phyloP scores from a whole-genome alignment of 1,140 invertebrate species.

The Halesus radiatus region DNA sequence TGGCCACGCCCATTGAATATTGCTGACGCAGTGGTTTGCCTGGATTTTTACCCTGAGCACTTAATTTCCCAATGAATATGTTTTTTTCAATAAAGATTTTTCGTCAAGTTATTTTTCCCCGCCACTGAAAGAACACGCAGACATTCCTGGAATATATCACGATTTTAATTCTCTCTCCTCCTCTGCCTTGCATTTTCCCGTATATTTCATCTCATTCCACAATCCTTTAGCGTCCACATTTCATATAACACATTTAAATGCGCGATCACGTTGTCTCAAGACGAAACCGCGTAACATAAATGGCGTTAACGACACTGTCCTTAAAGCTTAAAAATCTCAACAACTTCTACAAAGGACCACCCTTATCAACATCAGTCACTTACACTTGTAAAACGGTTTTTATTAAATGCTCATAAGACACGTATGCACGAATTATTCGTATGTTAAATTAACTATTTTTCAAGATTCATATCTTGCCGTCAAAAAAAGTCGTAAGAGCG shows the following conservation, averaged over 20 bases:
- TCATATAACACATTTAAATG: constrained; percentile 45
- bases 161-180: neutral
- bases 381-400: neutral
- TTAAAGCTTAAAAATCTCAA: constrained; percentile 14
- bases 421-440: constrained; percentile 52
- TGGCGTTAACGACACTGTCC: constrained; percentile 19
- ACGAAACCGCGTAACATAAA: constrained; percentile 12
- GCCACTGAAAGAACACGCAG: neutral
- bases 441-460: constrained; percentile 51
- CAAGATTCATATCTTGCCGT: constrained; percentile 36
- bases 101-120: neutral
- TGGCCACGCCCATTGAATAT: no score
- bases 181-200: neutral
- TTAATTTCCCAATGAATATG: no score
- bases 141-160: constrained; percentile 3
- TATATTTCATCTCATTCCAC: constrained; percentile 19
- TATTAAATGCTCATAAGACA: constrained; percentile 38
- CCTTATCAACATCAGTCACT: constrained; percentile 16
- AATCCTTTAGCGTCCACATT: constrained; percentile 34
- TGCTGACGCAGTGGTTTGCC: no score
- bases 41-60: no score
- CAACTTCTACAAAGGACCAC: neutral
- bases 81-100: no score
- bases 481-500: neutral
- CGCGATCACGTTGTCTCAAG: constrained; percentile 42